Evolutionary conservation across 2,888 invertebrate genomes (phyloP).

Genomic region (Philopedon plagiatum): DNA sequence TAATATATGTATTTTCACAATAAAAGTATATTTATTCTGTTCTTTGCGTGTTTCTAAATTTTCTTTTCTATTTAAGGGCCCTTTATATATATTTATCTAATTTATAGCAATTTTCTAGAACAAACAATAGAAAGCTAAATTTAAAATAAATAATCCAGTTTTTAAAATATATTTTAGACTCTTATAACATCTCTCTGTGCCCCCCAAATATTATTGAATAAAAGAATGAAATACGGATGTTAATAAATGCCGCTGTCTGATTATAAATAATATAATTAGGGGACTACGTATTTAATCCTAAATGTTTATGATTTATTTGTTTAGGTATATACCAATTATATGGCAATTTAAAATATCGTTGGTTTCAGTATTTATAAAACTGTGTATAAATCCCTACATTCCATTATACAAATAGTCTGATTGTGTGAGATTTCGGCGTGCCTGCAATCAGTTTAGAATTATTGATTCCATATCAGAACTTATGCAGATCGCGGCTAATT

Average conservation of each 20-base stretch:
- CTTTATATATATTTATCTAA: too few species aligned
- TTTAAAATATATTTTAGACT: too few species aligned
- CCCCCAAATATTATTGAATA: constrained; percentile 3
- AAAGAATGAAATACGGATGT: constrained; percentile 7
- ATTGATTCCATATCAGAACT: too few species aligned
- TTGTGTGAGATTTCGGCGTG: too few species aligned
- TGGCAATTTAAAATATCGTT: background rate
- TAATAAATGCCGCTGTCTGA: constrained; percentile 5
- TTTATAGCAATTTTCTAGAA: too few species aligned
- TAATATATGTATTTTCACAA: background rate
- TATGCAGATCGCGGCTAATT: too few species aligned
- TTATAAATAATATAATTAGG: constrained; percentile 10
- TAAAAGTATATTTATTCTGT: background rate
- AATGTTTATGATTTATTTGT: constrained; percentile 5
- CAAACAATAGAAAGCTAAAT: too few species aligned
- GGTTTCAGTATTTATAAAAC: background rate
- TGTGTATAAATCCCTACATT: background rate
- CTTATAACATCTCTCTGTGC: background rate
- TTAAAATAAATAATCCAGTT: too few species aligned
- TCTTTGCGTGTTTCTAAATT: too few species aligned
- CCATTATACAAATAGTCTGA: too few species aligned
- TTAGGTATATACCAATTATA: constrained; percentile 3
- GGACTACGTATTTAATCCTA: constrained; percentile 3
- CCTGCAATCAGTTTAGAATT: too few species aligned
- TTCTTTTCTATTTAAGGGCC: too few species aligned